Evolutionary conservation across 2,797 vertebrate genomes (phyloP).

Genomic region (Emydoidea blandingii): DNA sequence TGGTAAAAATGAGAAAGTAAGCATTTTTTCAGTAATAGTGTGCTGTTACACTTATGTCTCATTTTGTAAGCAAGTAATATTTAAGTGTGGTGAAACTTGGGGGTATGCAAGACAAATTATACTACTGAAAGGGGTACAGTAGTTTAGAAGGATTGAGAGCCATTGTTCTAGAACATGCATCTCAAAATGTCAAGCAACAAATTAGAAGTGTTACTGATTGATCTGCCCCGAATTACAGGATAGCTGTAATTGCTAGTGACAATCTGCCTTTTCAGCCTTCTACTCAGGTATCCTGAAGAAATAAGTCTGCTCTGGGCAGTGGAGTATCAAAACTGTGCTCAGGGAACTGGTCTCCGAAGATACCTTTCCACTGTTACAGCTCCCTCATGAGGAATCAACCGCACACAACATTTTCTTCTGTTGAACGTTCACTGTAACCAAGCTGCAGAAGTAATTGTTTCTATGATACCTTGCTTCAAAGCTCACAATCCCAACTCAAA

Average conservation of each 20-base stretch:
- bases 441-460: neutral
- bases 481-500: neutral
- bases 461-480: neutral
- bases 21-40: no score
- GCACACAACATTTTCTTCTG: neutral
- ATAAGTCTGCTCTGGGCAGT: neutral
- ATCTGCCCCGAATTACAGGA: neutral
- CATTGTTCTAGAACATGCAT: neutral
- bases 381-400: fast-evolving
- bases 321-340: neutral
- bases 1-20: no score
- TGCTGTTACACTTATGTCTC: no score
- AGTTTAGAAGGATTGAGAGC: no score
- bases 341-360: neutral
- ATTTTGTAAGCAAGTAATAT: no score
- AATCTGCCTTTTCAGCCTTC: neutral
- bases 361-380: neutral
- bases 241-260: neutral
- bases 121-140: no score
- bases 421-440: fast-evolving
- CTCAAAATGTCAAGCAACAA: neutral
- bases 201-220: neutral
- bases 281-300: neutral
- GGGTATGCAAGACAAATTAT: no score
- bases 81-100: no score